phyloP scores from a whole-genome alignment of 2,113 vertebrate genomes.

The Bungarus multicinctus region DNA sequence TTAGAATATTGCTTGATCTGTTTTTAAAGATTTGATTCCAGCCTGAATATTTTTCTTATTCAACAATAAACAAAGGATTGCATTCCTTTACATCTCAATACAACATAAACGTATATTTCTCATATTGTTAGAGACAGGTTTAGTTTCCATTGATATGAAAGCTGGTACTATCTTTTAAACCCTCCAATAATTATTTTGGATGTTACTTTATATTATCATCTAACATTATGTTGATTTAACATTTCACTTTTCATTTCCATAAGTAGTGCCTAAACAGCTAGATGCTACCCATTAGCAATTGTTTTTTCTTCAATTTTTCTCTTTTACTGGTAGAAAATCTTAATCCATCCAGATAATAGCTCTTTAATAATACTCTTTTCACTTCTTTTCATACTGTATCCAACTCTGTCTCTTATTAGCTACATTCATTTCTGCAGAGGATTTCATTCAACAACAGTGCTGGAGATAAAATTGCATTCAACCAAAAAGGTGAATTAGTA shows the following conservation, averaged over 20 bases:
- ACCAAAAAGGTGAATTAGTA: background rate
- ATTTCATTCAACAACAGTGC: constrained; percentile 9
- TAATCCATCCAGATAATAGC: background rate
- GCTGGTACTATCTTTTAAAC: too few species aligned
- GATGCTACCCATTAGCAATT: background rate
- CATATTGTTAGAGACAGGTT: too few species aligned
- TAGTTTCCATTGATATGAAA: too few species aligned
- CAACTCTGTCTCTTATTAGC: background rate
- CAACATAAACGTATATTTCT: too few species aligned
- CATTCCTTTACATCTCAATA: background rate
- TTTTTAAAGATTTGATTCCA: background rate
- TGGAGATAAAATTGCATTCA: background rate
- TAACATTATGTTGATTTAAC: background rate
- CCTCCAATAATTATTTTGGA: background rate
- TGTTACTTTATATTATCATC: background rate
- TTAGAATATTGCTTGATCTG: background rate
- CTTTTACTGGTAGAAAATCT: background rate
- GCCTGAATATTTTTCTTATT: background rate
- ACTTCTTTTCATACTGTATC: background rate
- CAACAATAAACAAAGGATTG: background rate
- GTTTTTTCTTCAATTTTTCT: background rate
- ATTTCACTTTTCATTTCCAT: background rate
- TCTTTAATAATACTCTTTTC: background rate
- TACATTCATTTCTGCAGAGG: background rate
- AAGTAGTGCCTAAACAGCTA: background rate